Evolutionary conservation across 2,888 invertebrate species (phyloP).

Genomic region (Bugula neritina): DNA sequence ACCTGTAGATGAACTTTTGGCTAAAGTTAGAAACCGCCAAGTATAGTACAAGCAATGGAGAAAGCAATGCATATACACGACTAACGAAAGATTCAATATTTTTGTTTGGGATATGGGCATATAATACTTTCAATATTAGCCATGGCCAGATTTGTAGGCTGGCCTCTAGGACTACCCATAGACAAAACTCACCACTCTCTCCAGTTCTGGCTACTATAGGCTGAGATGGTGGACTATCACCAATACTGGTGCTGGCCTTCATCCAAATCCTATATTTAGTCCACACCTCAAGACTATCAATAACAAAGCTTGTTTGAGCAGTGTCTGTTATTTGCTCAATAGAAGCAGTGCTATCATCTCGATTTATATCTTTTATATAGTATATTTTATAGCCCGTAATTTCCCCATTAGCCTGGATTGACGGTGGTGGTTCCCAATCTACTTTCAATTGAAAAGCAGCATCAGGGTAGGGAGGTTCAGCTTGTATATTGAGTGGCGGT

Average conservation of each 20-base stretch:
- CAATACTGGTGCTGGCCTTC: slow-evolving; percentile 88
- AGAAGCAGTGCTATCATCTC: slow-evolving; percentile 60
- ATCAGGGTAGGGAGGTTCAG: slow-evolving; percentile 69
- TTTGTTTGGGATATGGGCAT: too few species aligned
- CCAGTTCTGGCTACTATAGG: slow-evolving; percentile 87
- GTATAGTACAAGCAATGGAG: too few species aligned
- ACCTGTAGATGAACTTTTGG: too few species aligned
- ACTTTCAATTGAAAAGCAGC: slow-evolving; percentile 63
- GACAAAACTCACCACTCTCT: slow-evolving; percentile 99
- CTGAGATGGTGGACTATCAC: slow-evolving; percentile 86
- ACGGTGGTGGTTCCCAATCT: slow-evolving; percentile 86
- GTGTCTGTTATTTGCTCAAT: slow-evolving; percentile 35
- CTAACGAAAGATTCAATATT: too few species aligned
- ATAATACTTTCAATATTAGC: too few species aligned
- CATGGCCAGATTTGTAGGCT: too few species aligned
- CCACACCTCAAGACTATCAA: slow-evolving; percentile 84
- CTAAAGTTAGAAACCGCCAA: too few species aligned
- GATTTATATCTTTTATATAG: slow-evolving; percentile 52
- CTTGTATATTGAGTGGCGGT: slow-evolving; percentile 88
- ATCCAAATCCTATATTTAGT: slow-evolving; percentile 95
- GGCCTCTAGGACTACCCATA: too few species aligned
- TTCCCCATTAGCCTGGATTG: slow-evolving; percentile 77
- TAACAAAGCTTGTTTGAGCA: slow-evolving; percentile 56
- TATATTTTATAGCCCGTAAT: slow-evolving; percentile 45
- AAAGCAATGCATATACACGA: too few species aligned